Conservation (phyloP, 2,113 vertebrate species). For the Desmodus rotundus region DNA sequence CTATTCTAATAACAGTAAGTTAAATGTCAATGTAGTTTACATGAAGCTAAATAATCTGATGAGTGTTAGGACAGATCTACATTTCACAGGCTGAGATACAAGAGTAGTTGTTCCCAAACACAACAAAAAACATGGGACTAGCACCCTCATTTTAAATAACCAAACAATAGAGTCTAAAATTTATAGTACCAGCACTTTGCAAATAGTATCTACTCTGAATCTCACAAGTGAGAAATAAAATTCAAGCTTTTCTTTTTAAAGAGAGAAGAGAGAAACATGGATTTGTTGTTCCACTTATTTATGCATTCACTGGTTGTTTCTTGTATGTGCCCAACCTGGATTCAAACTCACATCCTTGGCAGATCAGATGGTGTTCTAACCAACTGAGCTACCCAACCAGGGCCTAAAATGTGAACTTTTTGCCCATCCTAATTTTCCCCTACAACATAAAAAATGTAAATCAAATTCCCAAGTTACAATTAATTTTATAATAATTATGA, state of each 20-base stretch:
- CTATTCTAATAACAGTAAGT: neutral
- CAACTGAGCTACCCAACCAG: too few species aligned
- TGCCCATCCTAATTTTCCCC: neutral
- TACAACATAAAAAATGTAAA: slow-evolving; percentile 15
- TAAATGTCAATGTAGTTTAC: neutral
- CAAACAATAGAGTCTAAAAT: neutral
- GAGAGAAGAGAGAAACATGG: too few species aligned
- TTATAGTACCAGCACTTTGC: neutral
- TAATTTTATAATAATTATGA: neutral
- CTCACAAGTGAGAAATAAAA: neutral
- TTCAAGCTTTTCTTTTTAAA: neutral
- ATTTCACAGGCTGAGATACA: neutral
- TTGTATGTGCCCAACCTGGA: too few species aligned
- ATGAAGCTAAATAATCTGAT: neutral
- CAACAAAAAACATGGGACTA: neutral
- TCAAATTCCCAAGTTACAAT: neutral
- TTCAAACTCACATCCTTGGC: too few species aligned
- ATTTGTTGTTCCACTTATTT: too few species aligned
- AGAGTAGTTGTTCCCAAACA: neutral
- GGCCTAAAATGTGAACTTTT: neutral
- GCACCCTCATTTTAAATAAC: neutral
- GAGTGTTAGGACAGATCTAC: neutral
- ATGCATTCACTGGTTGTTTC: too few species aligned
- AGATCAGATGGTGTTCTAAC: too few species aligned
- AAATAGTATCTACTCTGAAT: neutral